Percentiles rank a stretch among this genome's conserved stretches.
phyloP scores from a whole-genome alignment of 2,113 vertebrate species.

The Charadrius vociferus region DNA sequence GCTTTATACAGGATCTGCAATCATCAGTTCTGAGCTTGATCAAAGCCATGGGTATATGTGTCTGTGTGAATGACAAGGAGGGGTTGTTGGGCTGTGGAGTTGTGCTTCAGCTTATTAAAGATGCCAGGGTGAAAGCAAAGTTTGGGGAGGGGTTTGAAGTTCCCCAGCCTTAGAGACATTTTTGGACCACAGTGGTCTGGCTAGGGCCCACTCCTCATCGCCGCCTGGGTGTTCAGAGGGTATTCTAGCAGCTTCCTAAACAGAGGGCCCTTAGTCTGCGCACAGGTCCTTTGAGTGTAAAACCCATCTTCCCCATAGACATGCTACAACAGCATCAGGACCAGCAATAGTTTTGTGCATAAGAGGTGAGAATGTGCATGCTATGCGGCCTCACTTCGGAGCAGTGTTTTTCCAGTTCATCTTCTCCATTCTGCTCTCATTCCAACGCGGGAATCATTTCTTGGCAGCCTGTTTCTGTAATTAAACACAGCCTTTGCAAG shows the following conservation, averaged over 20 bases:
- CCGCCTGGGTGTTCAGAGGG: background rate
- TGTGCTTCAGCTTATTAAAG: background rate
- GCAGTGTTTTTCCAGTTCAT: background rate
- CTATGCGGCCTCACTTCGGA: background rate
- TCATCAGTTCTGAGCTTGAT: background rate
- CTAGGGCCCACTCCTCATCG: background rate
- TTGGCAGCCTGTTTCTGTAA: conserved; percentile 4
- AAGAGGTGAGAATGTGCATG: background rate
- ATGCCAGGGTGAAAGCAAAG: background rate
- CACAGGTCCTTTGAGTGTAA: background rate
- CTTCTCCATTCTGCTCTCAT: background rate
- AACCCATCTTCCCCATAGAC: background rate
- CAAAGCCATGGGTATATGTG: background rate
- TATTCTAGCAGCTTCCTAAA: background rate
- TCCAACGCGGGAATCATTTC: background rate
- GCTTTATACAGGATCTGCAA: background rate
- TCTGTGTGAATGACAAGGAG: background rate
- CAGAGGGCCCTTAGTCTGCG: background rate
- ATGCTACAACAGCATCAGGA: background rate
- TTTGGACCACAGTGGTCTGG: background rate
- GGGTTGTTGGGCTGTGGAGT: background rate
- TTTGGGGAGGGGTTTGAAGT: background rate
- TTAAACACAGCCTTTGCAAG: conserved; percentile 3
- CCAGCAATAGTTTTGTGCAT: background rate
- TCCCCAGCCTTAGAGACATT: background rate